Percentiles rank a stretch among this genome's conserved stretches.
Evolutionary conservation across 2,113 vertebrate genomes (phyloP).

Genomic region (Pampusana beccarii): DNA sequence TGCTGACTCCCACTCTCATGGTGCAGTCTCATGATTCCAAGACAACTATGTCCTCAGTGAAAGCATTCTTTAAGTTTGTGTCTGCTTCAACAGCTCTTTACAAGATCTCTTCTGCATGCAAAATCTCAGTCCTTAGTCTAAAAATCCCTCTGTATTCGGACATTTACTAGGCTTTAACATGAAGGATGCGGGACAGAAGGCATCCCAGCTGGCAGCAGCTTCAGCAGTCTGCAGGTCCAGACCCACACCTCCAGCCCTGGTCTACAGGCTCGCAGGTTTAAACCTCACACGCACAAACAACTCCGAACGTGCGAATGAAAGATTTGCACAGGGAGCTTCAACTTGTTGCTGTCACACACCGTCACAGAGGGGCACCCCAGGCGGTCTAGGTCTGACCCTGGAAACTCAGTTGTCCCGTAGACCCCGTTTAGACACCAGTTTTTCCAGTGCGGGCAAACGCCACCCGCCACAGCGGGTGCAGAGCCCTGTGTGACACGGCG

Average conservation of each 20-base stretch:
- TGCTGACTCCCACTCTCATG: neutral
- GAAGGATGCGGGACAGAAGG: neutral
- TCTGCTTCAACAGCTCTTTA: neutral
- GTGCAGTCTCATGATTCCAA: neutral
- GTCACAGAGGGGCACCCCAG: rapidly evolving
- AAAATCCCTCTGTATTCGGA: neutral
- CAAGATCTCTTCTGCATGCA: rapidly evolving
- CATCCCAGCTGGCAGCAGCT: neutral
- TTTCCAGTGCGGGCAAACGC: rapidly evolving
- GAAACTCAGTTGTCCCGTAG: neutral
- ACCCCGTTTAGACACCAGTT: no score
- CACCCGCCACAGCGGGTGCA: neutral
- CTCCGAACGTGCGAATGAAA: rapidly evolving
- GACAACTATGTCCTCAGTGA: neutral
- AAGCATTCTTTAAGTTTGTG: neutral
- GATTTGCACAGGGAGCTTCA: rapidly evolving
- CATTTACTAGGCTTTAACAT: neutral
- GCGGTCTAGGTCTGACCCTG: no score
- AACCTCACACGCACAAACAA: rapidly evolving
- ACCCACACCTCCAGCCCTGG: neutral
- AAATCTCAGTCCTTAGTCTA: neutral
- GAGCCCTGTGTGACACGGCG: neutral
- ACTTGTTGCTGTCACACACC: neutral
- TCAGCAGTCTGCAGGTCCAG: neutral
- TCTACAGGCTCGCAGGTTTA: neutral